Percentiles rank a stretch among this genome's conserved stretches.
phyloP scores from a whole-genome alignment of 2,113 vertebrate genomes.

The Pseudorasbora parva region DNA sequence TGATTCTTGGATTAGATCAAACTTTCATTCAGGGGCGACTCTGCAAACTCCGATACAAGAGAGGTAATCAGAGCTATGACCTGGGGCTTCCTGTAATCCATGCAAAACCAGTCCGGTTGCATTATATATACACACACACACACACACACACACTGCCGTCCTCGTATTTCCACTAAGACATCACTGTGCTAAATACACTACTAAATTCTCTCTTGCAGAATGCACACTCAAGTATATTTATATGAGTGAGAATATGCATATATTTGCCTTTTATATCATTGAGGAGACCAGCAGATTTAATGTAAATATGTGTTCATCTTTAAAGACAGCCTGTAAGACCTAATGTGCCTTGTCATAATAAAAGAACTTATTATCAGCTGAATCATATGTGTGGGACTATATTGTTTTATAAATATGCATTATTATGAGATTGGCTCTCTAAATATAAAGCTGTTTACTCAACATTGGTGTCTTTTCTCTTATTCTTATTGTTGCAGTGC shows the following conservation, averaged over 20 bases:
- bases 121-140: neutral
- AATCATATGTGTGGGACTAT: neutral
- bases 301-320: constrained; percentile 47
- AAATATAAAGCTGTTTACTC: neutral
- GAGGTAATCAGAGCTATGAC: neutral
- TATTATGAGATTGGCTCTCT: neutral
- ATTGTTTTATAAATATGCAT: neutral
- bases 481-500: neutral
- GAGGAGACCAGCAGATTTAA: constrained; percentile 15
- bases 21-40: neutral
- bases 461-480: neutral
- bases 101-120: neutral
- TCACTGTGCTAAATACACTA: constrained; percentile 40
- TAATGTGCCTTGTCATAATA: constrained; percentile 54
- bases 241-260: constrained; percentile 27
- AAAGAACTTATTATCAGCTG: constrained; percentile 55
- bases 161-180: neutral
- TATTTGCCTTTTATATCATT: neutral
- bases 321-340: constrained; percentile 42
- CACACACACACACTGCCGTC: neutral
- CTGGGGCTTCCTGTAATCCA: neutral
- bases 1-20: neutral
- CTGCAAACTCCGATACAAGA: neutral
- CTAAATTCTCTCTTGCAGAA: neutral
- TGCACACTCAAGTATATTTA: constrained; percentile 25